Evolutionary conservation across 1,140 invertebrate genomes (phyloP).

Genomic region (Drosophila ficusphila): DNA sequence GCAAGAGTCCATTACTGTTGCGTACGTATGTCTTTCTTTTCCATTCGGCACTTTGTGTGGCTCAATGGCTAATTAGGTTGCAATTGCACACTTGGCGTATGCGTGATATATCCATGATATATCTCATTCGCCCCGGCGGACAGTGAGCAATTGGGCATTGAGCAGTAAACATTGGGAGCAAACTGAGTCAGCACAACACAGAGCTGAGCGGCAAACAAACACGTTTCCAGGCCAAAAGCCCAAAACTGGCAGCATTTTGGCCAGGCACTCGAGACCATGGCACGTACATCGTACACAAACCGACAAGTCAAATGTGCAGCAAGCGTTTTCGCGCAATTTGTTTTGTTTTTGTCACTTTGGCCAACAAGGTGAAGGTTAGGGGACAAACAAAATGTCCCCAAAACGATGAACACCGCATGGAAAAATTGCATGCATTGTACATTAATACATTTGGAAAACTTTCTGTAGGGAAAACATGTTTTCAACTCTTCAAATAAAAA

Average conservation of each 20-base stretch:
- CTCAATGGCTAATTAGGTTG: constrained; percentile 56
- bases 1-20: background rate
- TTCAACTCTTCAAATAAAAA: no score
- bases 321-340: constrained; percentile 34
- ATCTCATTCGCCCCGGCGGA: constrained; percentile 28
- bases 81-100: constrained; percentile 60
- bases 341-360: constrained; percentile 44
- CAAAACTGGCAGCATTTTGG: constrained; percentile 50
- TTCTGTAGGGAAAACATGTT: no score
- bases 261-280: constrained; percentile 55
- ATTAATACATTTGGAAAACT: no score
- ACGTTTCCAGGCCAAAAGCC: constrained; percentile 65
- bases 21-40: background rate
- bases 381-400: background rate
- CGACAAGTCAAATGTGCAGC: constrained; percentile 26
- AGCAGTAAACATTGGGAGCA: constrained; percentile 20
- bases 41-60: constrained; percentile 10
- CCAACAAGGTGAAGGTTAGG: constrained; percentile 73
- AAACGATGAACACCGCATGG: background rate
- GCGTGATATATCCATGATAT: constrained; percentile 59
- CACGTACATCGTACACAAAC: constrained; percentile 39
- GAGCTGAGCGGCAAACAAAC: constrained; percentile 46
- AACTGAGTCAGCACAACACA: constrained; percentile 47
- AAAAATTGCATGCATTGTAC: no score
- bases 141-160: constrained; percentile 14